These are phyloP conservation scores for Chloropsis cyanopogon DNA, from an alignment of 2,113 vertebrate species.

Conservation along the genomic window DNA sequence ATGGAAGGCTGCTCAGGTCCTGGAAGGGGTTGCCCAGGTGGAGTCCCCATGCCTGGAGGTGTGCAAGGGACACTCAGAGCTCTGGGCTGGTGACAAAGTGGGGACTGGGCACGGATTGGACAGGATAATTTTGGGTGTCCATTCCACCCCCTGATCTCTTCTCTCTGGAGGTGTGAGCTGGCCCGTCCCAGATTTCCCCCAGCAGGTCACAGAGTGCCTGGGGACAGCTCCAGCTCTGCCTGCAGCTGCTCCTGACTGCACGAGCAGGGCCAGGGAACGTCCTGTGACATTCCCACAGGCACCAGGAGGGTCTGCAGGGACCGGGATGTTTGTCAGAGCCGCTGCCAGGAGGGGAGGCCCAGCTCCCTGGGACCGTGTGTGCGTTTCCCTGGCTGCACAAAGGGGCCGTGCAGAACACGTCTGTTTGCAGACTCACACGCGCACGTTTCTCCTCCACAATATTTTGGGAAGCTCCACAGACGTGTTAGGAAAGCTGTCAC, in stretches of 20 bases:
- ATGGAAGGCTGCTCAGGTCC: fast-evolving
- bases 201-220: fast-evolving
- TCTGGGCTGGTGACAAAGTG: no score
- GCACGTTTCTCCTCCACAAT: not conserved
- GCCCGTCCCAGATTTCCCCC: not conserved
- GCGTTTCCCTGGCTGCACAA: not conserved
- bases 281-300: not conserved
- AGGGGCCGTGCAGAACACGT: not conserved
- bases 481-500: conserved; percentile 61
- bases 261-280: not conserved
- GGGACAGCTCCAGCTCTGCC: not conserved
- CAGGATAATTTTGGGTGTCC: fast-evolving
- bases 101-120: fast-evolving
- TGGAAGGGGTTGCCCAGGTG: not conserved
- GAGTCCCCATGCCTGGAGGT: no score
- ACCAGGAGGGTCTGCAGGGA: not conserved
- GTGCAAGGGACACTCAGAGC: not conserved
- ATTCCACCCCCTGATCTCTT: fast-evolving
- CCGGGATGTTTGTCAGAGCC: not conserved
- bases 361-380: not conserved
- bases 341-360: not conserved
- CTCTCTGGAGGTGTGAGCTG: not conserved
- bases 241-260: not conserved
- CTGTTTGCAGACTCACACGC: conserved; percentile 5
- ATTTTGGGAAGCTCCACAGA: conserved; percentile 17